Percentiles rank a stretch among this genome's conserved stretches.
phyloP scores from a whole-genome alignment of 2,888 invertebrate species.

The Galerucella nymphaeae region DNA sequence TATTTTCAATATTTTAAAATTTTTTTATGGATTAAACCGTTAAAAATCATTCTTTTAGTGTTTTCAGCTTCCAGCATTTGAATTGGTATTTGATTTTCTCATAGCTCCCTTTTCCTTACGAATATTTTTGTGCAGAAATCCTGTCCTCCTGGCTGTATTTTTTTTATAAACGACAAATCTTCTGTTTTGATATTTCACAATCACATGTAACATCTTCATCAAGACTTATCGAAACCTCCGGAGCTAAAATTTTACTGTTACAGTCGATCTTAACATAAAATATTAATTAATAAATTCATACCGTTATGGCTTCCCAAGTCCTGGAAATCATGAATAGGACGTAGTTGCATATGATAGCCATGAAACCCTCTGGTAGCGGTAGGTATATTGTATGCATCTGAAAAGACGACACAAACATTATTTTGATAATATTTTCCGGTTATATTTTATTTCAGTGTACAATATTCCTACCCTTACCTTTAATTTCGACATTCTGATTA shows the following conservation, averaged over 20 bases:
- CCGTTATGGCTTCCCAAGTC: slow-evolving; percentile 2
- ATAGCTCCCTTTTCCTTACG: no score
- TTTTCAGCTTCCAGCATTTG: no score
- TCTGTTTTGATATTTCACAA: no score
- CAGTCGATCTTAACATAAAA: not conserved
- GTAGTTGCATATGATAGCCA: slow-evolving; percentile 3
- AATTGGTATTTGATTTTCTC: no score
- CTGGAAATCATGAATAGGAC: slow-evolving; percentile 7
- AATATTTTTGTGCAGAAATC: no score
- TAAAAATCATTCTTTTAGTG: no score
- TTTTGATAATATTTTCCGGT: not conserved
- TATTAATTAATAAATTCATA: slow-evolving; percentile 1
- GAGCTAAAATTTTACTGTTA: not conserved
- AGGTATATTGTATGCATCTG: slow-evolving; percentile 2
- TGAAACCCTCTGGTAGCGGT: not conserved
- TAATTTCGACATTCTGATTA: not conserved
- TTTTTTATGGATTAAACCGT: no score
- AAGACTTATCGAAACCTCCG: not conserved
- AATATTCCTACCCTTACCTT: slow-evolving; percentile 10
- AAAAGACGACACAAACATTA: slow-evolving; percentile 5
- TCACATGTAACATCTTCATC: not conserved
- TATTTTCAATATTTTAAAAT: no score
- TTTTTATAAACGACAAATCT: no score
- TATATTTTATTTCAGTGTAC: not conserved
- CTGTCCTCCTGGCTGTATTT: no score